A percentile compares a stretch with the other conserved stretches of the same genome.
Conservation (phyloP, 2,797 vertebrate genomes). For the Acanthornis magna region DNA sequence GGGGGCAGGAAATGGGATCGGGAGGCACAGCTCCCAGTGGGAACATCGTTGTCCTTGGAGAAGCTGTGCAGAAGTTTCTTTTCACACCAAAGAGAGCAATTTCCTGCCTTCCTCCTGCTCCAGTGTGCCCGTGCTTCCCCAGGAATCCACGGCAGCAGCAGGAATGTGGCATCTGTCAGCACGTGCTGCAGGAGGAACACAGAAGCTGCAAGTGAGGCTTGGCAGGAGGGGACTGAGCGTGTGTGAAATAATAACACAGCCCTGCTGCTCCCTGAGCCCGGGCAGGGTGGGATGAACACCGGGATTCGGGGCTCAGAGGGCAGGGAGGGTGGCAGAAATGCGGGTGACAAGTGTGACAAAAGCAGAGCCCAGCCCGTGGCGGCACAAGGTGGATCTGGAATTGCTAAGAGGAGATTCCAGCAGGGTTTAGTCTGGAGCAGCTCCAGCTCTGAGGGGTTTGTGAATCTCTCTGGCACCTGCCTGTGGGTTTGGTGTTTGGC, state of each 20-base stretch:
- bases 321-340: accelerated
- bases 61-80: background rate
- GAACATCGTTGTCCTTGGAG: background rate
- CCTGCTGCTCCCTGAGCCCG: background rate
- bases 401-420: background rate
- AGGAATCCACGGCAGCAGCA: background rate
- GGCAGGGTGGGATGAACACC: accelerated
- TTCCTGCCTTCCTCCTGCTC: background rate
- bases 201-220: background rate
- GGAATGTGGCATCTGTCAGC: background rate
- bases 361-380: accelerated
- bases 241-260: background rate
- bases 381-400: background rate
- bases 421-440: background rate
- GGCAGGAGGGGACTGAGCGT: background rate
- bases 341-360: accelerated
- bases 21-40: background rate
- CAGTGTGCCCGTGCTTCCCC: background rate
- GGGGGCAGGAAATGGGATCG: background rate
- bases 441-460: background rate
- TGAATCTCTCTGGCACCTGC: background rate
- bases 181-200: background rate
- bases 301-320: accelerated
- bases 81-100: background rate
- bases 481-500: background rate